Conservation (phyloP, 2,888 invertebrate species). For the Drosophila birchii region DNA sequence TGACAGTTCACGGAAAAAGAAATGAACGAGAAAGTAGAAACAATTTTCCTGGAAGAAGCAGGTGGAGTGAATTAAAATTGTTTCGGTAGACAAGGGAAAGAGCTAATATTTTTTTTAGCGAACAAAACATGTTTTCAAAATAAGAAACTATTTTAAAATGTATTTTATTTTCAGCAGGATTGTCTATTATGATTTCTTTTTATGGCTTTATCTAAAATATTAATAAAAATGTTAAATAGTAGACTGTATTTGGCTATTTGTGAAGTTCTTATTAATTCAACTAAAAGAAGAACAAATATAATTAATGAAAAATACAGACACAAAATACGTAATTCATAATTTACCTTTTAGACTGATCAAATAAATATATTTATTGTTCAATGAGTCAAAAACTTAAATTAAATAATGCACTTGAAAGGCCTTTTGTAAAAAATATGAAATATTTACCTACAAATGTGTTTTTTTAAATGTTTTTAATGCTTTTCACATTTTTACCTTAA, state of each 20-base stretch:
- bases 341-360: background rate
- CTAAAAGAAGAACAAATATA: background rate
- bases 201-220: background rate
- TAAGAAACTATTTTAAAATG: background rate
- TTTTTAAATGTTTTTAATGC: background rate
- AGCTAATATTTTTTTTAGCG: background rate
- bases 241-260: background rate
- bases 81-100: background rate
- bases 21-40: constrained; percentile 2
- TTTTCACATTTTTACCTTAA: background rate
- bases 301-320: no score
- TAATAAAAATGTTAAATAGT: background rate
- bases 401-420: no score
- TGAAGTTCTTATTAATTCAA: background rate
- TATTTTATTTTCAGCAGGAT: background rate
- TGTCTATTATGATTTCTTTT: no score
- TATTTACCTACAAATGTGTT: background rate
- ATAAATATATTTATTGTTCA: background rate
- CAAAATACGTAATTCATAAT: background rate
- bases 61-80: background rate
- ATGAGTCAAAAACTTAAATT: no score
- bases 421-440: background rate
- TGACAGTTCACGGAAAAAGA: constrained; percentile 4
- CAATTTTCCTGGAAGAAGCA: background rate
- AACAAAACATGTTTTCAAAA: background rate